Conservation (phyloP, 2,888 invertebrate genomes). For the Hyposoter didymator region DNA sequence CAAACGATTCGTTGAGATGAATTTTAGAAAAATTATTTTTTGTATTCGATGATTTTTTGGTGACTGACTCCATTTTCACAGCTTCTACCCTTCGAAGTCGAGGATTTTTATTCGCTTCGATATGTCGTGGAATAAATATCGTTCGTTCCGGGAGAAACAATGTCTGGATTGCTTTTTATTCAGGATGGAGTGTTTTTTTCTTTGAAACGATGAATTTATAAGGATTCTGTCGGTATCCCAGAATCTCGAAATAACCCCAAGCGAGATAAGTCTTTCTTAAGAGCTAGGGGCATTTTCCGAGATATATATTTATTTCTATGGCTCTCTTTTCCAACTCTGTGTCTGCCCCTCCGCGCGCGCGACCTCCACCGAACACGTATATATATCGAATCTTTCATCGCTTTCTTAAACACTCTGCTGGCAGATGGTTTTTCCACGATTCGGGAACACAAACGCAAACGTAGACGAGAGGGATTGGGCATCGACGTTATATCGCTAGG, state of each 20-base stretch:
- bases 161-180: constrained; percentile 6
- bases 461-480: constrained; percentile 35
- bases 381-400: constrained; percentile 30
- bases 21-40: background rate
- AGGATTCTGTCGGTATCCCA: background rate
- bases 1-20: background rate
- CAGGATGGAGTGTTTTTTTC: background rate
- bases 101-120: background rate
- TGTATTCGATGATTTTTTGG: background rate
- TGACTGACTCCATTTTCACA: background rate
- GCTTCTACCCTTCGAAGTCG: background rate
- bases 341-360: background rate
- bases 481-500: constrained; percentile 19
- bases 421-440: constrained; percentile 58
- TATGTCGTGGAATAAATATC: background rate
- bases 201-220: constrained; percentile 38
- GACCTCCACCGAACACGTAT: background rate
- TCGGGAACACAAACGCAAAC: constrained; percentile 17
- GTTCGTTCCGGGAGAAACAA: background rate
- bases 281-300: constrained; percentile 48
- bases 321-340: background rate
- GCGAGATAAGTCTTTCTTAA: constrained; percentile 52
- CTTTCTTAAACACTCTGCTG: constrained; percentile 51
- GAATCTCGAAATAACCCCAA: constrained; percentile 14
- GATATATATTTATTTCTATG: constrained; percentile 49